A percentile compares a stretch with the other conserved stretches of the same genome.
These are phyloP conservation scores for Cerastis leucographa DNA, from an alignment of 2,888 invertebrate species.

Conservation along the genomic window DNA sequence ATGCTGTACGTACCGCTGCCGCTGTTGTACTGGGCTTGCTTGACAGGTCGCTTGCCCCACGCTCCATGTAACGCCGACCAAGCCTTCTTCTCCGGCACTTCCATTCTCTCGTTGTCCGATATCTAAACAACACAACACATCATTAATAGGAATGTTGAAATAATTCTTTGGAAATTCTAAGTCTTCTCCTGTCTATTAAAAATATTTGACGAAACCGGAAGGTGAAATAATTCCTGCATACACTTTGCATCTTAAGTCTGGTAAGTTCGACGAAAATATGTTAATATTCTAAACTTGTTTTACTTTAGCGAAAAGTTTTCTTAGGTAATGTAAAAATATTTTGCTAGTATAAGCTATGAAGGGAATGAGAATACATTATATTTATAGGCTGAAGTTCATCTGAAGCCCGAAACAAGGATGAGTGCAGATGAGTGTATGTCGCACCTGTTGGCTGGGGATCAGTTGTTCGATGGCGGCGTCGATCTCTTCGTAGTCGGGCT, in stretches of 20 bases:
- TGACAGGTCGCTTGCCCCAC: constrained; percentile 93
- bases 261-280: constrained; percentile 51
- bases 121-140: constrained; percentile 31
- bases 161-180: background rate
- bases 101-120: constrained; percentile 74
- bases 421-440: too few species aligned
- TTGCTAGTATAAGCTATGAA: constrained; percentile 32
- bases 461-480: constrained; percentile 82
- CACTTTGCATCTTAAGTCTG: constrained; percentile 51
- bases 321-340: constrained; percentile 49
- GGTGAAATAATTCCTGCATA: constrained; percentile 48
- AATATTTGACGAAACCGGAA: constrained; percentile 5
- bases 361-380: constrained; percentile 15
- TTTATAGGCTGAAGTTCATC: background rate
- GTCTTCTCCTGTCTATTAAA: background rate
- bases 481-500: constrained; percentile 85
- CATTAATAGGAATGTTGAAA: background rate
- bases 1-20: constrained; percentile 79
- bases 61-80: constrained; percentile 93
- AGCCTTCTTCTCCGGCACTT: constrained; percentile 90
- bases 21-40: constrained; percentile 80
- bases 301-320: constrained; percentile 37
- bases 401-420: too few species aligned
- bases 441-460: constrained; percentile 80
- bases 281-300: constrained; percentile 48